Conservation (phyloP, 2,113 vertebrate species). For the Stegastes partitus region DNA sequence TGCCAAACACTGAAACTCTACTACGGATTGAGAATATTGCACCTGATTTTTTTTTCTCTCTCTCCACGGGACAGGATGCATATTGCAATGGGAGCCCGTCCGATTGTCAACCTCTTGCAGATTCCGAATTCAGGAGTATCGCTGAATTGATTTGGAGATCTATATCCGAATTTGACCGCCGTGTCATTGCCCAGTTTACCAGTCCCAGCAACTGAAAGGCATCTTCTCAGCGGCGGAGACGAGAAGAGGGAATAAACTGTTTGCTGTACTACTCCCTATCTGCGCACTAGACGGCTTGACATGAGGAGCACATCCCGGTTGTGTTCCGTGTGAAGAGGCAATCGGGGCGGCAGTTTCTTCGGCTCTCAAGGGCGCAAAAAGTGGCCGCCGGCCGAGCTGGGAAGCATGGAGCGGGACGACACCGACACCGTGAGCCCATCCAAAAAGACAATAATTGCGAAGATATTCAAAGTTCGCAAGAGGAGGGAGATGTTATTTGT, state of each 20-base stretch:
- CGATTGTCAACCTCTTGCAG: conserved; percentile 6
- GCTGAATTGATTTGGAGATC: conserved; percentile 60
- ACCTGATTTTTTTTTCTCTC: neutral
- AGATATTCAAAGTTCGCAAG: conserved; percentile 93
- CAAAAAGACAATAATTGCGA: conserved; percentile 82
- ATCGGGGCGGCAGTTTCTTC: conserved; percentile 53
- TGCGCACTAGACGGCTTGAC: conserved; percentile 58
- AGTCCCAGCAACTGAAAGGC: conserved; percentile 51
- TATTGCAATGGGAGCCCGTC: conserved; percentile 52
- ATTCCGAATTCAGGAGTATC: conserved; percentile 47
- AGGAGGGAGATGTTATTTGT: conserved; percentile 93
- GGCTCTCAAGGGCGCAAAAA: conserved; percentile 73
- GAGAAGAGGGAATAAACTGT: neutral
- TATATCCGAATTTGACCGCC: conserved; percentile 73
- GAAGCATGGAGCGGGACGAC: conserved; percentile 78
- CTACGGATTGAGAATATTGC: conserved; percentile 30
- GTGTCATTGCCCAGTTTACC: conserved; percentile 68
- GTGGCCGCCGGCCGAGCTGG: conserved; percentile 58
- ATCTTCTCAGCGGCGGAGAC: conserved; percentile 35
- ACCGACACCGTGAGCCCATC: conserved; percentile 67
- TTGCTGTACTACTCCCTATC: conserved; percentile 56
- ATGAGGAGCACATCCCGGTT: conserved; percentile 74
- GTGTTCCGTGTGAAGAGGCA: conserved; percentile 64
- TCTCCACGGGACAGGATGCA: conserved; percentile 59
- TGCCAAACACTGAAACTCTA: conserved; percentile 42